Conservation (phyloP, 1,140 invertebrate genomes). For the Hylyphantes graminicola region DNA sequence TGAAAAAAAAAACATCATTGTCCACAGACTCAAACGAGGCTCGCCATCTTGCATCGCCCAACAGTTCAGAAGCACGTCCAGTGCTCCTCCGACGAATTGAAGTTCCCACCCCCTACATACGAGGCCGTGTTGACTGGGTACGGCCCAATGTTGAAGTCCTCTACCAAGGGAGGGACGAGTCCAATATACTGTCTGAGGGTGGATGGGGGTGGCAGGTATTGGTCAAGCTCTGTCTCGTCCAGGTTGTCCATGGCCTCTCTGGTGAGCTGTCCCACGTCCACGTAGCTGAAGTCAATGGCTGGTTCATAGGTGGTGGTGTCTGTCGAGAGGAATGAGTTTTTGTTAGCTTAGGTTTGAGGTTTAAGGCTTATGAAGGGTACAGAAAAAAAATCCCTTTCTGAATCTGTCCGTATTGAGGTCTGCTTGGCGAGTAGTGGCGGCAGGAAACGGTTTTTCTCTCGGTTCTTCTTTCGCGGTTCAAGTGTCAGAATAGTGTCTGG, state of each 20-base stretch:
- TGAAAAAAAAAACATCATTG: no score
- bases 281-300: conserved; percentile 71
- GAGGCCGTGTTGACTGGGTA: conserved; percentile 51
- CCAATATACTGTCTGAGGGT: conserved; percentile 35
- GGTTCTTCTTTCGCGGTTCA: no score
- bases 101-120: conserved; percentile 23
- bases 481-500: no score
- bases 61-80: conserved; percentile 42
- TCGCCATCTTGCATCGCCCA: conserved; percentile 1
- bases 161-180: conserved; percentile 33
- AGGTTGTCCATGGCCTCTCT: conserved; percentile 72
- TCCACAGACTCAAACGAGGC: no score
- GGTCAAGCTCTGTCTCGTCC: conserved; percentile 75
- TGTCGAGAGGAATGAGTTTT: background rate
- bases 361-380: no score
- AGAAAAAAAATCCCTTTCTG: no score
- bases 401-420: no score
- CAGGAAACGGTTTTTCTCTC: no score
- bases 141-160: conserved; percentile 19
- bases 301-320: conserved; percentile 46
- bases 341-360: background rate
- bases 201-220: conserved; percentile 72
- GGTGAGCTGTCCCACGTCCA: conserved; percentile 69
- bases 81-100: conserved; percentile 8
- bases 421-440: no score